Evolutionary conservation across 2,797 vertebrate species (phyloP).

Genomic region (Anguilla obscura): DNA sequence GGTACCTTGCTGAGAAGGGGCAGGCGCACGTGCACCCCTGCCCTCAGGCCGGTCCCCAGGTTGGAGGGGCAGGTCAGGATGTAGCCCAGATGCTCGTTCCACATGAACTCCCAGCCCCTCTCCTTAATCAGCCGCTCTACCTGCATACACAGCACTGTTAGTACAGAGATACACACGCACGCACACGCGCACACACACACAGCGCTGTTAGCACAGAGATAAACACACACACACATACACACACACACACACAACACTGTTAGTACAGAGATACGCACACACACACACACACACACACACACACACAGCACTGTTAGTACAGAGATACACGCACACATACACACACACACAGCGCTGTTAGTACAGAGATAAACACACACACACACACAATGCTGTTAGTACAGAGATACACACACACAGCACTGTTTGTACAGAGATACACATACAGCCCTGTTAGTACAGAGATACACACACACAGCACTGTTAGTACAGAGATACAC

Average conservation of each 20-base stretch:
- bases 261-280: background rate
- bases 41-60: slow-evolving; percentile 88
- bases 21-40: slow-evolving; percentile 87
- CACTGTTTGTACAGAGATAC: too few relatives aligned
- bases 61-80: slow-evolving; percentile 92
- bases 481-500: too few relatives aligned
- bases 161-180: background rate
- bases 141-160: slow-evolving; percentile 55
- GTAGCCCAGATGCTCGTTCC: slow-evolving; percentile 88
- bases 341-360: too few relatives aligned
- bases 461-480: too few relatives aligned
- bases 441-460: too few relatives aligned
- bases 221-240: background rate
- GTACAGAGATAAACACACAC: background rate
- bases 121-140: slow-evolving; percentile 90
- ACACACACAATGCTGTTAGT: background rate
- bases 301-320: background rate
- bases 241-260: background rate
- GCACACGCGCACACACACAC: background rate
- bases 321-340: too few relatives aligned
- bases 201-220: background rate
- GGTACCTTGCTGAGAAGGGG: slow-evolving; percentile 86
- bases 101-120: slow-evolving; percentile 96
- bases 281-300: background rate
- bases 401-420: background rate